Percentiles rank a stretch among this genome's conserved stretches.
Evolutionary conservation across 1,140 invertebrate species (phyloP).

Genomic region (Leptinotarsa texana): DNA sequence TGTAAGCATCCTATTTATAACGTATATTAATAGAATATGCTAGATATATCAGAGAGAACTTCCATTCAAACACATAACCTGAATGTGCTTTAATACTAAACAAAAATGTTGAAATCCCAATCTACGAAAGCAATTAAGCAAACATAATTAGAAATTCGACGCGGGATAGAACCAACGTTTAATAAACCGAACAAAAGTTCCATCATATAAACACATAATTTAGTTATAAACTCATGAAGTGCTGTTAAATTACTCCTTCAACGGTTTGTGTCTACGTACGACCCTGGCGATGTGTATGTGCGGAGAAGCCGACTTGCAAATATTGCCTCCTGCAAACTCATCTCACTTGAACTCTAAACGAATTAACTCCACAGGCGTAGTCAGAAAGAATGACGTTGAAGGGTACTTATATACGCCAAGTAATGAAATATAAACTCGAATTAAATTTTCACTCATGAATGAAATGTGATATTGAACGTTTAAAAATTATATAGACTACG

Average conservation of each 20-base stretch:
- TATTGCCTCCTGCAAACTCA: constrained; percentile 10
- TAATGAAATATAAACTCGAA: too few relatives aligned
- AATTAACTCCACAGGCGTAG: neutral
- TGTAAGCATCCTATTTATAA: too few relatives aligned
- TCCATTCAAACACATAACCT: neutral
- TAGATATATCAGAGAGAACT: neutral
- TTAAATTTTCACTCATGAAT: too few relatives aligned
- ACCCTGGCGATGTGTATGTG: constrained; percentile 11
- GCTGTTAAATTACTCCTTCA: constrained; percentile 22
- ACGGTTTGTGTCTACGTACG: neutral
- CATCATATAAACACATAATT: constrained; percentile 18
- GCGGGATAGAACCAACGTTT: constrained; percentile 2
- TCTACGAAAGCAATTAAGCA: constrained; percentile 2
- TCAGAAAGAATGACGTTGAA: too few relatives aligned
- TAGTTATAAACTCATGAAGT: constrained; percentile 22
- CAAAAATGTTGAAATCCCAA: neutral
- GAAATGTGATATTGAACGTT: too few relatives aligned
- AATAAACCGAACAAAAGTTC: constrained; percentile 18
- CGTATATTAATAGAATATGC: too few relatives aligned
- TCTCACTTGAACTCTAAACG: constrained; percentile 10
- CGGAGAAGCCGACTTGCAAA: constrained; percentile 14
- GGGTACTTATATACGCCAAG: too few relatives aligned
- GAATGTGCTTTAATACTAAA: neutral
- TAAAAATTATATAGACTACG: too few relatives aligned
- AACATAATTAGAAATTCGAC: neutral